Percentiles rank a stretch among this genome's conserved stretches.
These are phyloP conservation scores for Mantis religiosa DNA, from an alignment of 2,888 invertebrate genomes.

Conservation along the genomic window DNA sequence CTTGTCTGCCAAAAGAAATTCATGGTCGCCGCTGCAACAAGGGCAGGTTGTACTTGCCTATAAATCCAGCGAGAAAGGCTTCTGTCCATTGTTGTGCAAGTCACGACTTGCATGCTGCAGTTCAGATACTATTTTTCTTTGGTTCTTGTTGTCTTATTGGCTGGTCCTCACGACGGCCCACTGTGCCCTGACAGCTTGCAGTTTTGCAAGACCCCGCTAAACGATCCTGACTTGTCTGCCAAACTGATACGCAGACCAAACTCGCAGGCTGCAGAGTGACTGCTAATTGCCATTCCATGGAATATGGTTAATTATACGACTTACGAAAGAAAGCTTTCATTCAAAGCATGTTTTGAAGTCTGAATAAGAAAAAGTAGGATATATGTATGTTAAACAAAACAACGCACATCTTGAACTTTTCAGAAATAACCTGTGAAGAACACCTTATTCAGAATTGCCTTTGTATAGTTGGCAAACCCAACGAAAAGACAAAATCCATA, in stretches of 20 bases:
- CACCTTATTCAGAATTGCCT: too few species aligned
- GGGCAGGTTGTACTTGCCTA: background rate
- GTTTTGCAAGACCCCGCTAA: background rate
- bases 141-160: background rate
- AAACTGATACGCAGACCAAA: background rate
- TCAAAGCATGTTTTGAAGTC: too few species aligned
- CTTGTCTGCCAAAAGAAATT: background rate
- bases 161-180: background rate
- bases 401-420: too few species aligned
- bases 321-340: too few species aligned
- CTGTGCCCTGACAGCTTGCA: background rate
- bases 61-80: background rate
- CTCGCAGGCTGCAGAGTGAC: too few species aligned
- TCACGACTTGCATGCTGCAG: slow-evolving; percentile 2
- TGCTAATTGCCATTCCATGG: too few species aligned
- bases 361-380: too few species aligned
- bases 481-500: too few species aligned
- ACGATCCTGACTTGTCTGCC: background rate
- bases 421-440: too few species aligned
- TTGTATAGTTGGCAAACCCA: too few species aligned
- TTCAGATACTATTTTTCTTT: background rate
- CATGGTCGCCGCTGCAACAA: background rate
- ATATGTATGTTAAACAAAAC: too few species aligned
- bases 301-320: too few species aligned
- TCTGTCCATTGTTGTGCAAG: slow-evolving; percentile 7